Evolutionary conservation across 1,140 invertebrate genomes (phyloP).

Genomic region (Habropoda laboriosa): DNA sequence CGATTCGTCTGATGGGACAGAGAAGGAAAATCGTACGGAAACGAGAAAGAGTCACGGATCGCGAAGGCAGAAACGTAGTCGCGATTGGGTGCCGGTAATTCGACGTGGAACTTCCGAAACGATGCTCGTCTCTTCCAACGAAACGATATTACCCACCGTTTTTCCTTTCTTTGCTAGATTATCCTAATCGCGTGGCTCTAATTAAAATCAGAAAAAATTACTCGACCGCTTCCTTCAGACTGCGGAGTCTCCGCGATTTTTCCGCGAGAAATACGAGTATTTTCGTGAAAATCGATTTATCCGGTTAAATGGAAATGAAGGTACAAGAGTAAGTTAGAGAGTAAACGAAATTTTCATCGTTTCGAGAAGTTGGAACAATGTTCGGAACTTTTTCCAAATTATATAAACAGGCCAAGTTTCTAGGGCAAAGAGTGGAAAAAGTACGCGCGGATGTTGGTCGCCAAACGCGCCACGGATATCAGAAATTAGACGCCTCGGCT

Average conservation of each 20-base stretch:
- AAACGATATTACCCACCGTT: neutral
- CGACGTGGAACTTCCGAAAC: neutral
- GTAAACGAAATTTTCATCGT: no score
- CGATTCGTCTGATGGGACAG: neutral
- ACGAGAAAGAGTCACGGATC: neutral
- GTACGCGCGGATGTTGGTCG: neutral
- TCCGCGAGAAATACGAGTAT: no score
- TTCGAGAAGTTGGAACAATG: no score
- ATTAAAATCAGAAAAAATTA: no score
- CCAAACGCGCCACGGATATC: neutral
- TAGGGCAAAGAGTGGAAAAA: neutral
- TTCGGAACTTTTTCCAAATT: no score
- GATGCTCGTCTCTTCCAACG: neutral
- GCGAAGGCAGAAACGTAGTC: neutral
- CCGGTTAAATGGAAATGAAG: no score
- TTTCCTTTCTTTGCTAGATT: neutral
- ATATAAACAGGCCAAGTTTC: no score
- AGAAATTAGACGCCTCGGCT: neutral
- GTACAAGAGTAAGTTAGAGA: no score
- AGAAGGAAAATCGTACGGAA: neutral
- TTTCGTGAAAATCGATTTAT: no score
- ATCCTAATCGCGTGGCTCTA: neutral
- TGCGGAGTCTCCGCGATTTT: no score
- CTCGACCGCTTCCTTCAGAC: no score
- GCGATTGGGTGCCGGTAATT: slow-evolving; percentile 4